Percentiles rank a stretch among this genome's conserved stretches.
phyloP scores from a whole-genome alignment of 2,113 vertebrate species.

The Poicephalus gulielmi region DNA sequence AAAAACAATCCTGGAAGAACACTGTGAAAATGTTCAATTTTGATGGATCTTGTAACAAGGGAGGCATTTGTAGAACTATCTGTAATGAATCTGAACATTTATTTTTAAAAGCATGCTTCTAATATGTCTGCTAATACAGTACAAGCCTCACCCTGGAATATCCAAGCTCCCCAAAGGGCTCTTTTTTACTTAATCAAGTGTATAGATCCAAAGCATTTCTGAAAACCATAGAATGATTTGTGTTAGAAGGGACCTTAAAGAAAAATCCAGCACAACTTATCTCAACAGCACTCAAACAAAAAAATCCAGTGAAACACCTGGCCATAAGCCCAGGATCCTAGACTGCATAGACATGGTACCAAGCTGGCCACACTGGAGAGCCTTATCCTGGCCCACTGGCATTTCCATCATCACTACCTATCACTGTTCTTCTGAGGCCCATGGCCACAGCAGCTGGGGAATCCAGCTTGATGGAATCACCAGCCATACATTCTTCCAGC shows the following conservation, averaged over 20 bases:
- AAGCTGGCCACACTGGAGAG: fast-evolving
- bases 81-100: not conserved
- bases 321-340: not conserved
- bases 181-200: not conserved
- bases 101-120: not conserved
- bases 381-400: not conserved
- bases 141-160: not conserved
- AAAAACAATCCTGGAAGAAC: not conserved
- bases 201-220: not conserved
- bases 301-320: not conserved
- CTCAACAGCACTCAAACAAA: not conserved
- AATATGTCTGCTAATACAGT: not conserved
- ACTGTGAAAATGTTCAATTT: not conserved
- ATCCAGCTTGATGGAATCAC: fast-evolving
- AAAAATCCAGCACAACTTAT: not conserved
- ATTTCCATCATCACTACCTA: not conserved
- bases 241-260: not conserved
- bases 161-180: not conserved
- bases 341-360: fast-evolving
- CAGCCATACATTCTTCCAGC: fast-evolving
- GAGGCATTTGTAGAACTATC: not conserved
- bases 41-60: not conserved
- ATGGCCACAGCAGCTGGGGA: fast-evolving
- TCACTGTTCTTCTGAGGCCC: not conserved
- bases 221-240: not conserved